Base-by-base conservation (phyloP, 2,113 vertebrate genomes). In the Herpetotheres cachinnans region DNA sequence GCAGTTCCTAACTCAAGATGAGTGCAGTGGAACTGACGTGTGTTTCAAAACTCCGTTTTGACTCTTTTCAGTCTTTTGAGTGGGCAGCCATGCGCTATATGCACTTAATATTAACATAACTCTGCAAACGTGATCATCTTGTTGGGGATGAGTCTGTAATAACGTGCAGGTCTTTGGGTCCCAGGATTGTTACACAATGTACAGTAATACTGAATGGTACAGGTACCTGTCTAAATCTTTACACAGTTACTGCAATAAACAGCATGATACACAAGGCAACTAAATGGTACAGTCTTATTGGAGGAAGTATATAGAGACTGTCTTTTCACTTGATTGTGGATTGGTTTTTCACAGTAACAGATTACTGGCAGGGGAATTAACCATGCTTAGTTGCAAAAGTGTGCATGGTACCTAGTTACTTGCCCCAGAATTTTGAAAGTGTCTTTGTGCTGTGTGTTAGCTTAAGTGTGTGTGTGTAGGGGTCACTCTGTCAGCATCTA, bases 261-360 rank as follows among this genome's bases (percentile, higher is more conserved):
- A 22, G 73, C 26, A 2, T 13, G 30, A 19, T 16, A 6, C 7
- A 6, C 7, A 11, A 26, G 34, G 18, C 38, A n/a, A 5, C 30
- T 26, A 16, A 38, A 32, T 15, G 20, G 30, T 24, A 8, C 21
- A 2, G 21, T 13, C 25, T 32, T 32, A 21, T 3, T 0, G 1
- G 25, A n/a, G 44, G n/a, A 47, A 16, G 26, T 36, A 14, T 14
- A 7, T 7, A 21, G 22, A 55, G 18, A 42, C 34, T n/a, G 1
- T 34, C 30, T 27, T 30, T 66, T n/a, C 65, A 16, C 56, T 63
- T 20, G 24, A 4, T 8, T 32, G 58, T 10, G 15, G 59, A 2
- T 71, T 50, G 17, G 17, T 34, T 82, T 66, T 54, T 34, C 34
- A 46, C 54, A 54, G 2, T 58, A 46, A 19, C 9, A 20, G 25